A percentile compares a stretch with the other conserved stretches of the same genome.
phyloP scores from a whole-genome alignment of 37 sponge, comb jelly and placozoan species.

The Agelas oroides region DNA sequence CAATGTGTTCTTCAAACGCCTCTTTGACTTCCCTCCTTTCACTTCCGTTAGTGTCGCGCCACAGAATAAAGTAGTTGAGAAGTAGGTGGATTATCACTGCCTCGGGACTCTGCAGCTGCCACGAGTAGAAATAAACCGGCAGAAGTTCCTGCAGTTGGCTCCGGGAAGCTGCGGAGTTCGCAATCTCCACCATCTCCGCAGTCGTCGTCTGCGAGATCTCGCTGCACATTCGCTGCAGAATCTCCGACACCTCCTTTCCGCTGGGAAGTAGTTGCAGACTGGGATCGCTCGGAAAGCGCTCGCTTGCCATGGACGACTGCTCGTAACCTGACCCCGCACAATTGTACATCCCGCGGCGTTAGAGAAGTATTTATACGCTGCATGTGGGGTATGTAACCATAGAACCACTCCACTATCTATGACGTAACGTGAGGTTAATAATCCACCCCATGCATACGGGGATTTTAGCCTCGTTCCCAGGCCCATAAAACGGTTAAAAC shows the following conservation, averaged over 20 bases:
- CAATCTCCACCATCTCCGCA: slow-evolving; percentile 5
- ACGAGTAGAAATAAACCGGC: slow-evolving; percentile 32
- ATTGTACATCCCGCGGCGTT: too few relatives aligned
- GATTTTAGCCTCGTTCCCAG: too few relatives aligned
- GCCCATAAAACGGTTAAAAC: too few relatives aligned
- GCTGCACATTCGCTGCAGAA: background rate
- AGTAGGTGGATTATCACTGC: slow-evolving; percentile 26
- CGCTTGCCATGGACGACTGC: too few relatives aligned
- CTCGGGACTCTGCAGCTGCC: background rate
- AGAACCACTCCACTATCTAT: too few relatives aligned
- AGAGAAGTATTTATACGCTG: too few relatives aligned
- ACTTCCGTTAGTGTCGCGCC: background rate
- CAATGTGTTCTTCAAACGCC: slow-evolving; percentile 12
- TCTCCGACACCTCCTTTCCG: background rate
- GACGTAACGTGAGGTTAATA: too few relatives aligned
- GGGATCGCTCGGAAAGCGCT: too few relatives aligned
- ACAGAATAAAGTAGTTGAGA: slow-evolving; percentile 22
- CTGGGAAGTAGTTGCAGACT: too few relatives aligned
- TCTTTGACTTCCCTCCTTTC: background rate
- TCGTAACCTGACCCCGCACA: too few relatives aligned
- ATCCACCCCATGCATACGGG: too few relatives aligned
- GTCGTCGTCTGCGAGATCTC: background rate
- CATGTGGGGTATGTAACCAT: too few relatives aligned
- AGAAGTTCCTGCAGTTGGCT: slow-evolving; percentile 17
- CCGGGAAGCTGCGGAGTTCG: slow-evolving; percentile 8